phyloP scores from a whole-genome alignment of 2,888 invertebrate genomes.

The Eristalis pertinax region DNA sequence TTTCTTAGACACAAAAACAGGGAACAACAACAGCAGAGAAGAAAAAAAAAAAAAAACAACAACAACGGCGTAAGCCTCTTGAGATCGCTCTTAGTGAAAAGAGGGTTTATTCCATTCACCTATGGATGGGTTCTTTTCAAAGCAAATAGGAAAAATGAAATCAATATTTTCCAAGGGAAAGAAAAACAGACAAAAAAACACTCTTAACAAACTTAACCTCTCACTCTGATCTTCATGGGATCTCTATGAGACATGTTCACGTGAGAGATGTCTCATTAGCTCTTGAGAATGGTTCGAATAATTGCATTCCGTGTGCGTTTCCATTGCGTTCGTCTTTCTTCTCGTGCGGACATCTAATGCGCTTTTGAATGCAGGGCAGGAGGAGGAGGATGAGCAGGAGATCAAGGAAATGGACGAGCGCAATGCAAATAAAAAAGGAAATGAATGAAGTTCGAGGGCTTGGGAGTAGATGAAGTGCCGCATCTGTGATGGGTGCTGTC shows the following conservation, averaged over 20 bases:
- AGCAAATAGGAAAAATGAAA: conserved; percentile 62
- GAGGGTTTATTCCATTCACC: conserved; percentile 40
- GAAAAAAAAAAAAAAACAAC: neutral
- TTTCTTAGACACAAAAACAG: neutral
- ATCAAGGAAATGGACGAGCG: neutral
- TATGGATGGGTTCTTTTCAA: conserved; percentile 44
- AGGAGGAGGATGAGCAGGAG: neutral
- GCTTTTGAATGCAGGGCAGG: neutral
- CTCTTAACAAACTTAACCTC: conserved; percentile 38
- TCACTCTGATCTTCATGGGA: conserved; percentile 1
- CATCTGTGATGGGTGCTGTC: neutral
- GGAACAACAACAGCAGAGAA: neutral
- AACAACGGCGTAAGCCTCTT: conserved; percentile 63
- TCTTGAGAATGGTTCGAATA: conserved; percentile 44
- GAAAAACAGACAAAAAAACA: conserved; percentile 16
- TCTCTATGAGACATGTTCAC: conserved; percentile 19
- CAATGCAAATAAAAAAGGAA: neutral
- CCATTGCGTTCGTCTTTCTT: neutral
- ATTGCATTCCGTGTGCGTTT: conserved; percentile 44
- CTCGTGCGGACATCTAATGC: conserved; percentile 18
- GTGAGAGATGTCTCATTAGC: conserved; percentile 52
- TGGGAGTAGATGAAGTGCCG: neutral
- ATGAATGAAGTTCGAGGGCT: neutral
- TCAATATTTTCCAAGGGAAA: conserved; percentile 52
- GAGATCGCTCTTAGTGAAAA: conserved; percentile 51